Base-by-base conservation (phyloP, 2,888 invertebrate genomes). In the Paralinhomoeus sp. region DNA sequence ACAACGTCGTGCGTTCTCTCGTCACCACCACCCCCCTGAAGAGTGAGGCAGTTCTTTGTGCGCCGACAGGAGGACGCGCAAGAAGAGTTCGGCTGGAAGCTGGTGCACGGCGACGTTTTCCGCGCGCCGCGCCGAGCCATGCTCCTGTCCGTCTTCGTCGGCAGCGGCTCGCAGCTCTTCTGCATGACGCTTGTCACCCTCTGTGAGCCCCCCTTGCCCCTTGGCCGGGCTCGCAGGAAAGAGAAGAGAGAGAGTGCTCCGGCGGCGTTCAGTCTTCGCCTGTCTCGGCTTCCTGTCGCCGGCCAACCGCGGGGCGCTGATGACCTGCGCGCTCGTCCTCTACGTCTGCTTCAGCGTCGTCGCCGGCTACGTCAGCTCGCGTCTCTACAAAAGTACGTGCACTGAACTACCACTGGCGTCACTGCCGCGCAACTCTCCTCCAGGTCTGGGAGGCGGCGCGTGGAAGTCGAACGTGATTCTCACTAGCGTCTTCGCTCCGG, bases 401-500 rank as follows among this genome's bases (percentile, higher is more conserved):
- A n/a, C n/a, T 36, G n/a, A n/a, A n/a, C n/a, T n/a, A n/a, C n/a
- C n/a, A 31, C 31, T 31, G 31, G 31, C 31, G 15, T 31, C n/a
- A n/a, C n/a, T n/a, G n/a, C n/a, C n/a, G n/a, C n/a, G n/a, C n/a
- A n/a, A n/a, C n/a, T n/a, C n/a, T n/a, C 9, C 31, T 62, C 44
- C 52, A 67, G 66, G 66, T 67, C 91, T 93, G 66, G 91, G 91
- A 13, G 97, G 97, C 1, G 77, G 91, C 51, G 80, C 87, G 60
- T 97, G 97, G 97, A 97, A 93, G 69, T 82, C 83, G 47, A 97
- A 97, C 67, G 85, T 97, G 1, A 67, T 97, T 44, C 71, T 97
- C 33, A 97, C 93, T 1, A 84, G 91, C 5, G 82, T 89, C 74
- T 72, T 97, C 17, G 82, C 87, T 60, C 91, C 97, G 1, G 93